Percentiles rank a stretch among this genome's conserved stretches.
These are phyloP conservation scores for Acanthis flammea DNA, from an alignment of 2,797 vertebrate species.

Conservation along the genomic window DNA sequence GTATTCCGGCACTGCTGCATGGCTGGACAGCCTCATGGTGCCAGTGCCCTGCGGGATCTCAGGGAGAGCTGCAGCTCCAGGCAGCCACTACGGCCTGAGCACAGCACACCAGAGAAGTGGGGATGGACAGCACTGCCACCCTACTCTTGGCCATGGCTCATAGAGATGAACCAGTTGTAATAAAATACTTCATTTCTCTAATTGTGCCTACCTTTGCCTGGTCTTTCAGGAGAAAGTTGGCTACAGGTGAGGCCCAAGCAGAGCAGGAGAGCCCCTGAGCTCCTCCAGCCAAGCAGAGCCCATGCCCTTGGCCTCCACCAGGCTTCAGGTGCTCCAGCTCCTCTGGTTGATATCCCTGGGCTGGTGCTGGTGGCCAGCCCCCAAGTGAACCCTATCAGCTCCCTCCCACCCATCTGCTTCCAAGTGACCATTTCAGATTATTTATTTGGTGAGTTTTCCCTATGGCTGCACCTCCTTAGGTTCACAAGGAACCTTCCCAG, in stretches of 20 bases:
- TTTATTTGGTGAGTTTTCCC: background rate
- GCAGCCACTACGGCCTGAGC: rapidly evolving
- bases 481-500: background rate
- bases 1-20: rapidly evolving
- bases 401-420: background rate
- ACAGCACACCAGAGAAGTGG: background rate
- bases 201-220: background rate
- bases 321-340: background rate
- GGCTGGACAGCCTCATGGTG: rapidly evolving
- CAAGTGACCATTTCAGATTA: background rate
- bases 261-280: background rate
- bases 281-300: background rate
- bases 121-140: background rate
- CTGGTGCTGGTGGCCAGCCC: background rate
- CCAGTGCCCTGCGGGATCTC: rapidly evolving
- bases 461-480: background rate
- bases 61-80: background rate
- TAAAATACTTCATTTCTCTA: background rate
- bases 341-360: background rate
- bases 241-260: background rate
- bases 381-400: background rate
- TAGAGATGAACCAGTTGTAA: background rate
- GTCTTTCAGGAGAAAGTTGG: rapidly evolving
- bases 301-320: rapidly evolving
- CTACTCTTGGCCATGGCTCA: background rate